A percentile compares a stretch with the other conserved stretches of the same genome.
Conservation (phyloP, 2,888 invertebrate genomes). For the Stictocephala bisonia region DNA sequence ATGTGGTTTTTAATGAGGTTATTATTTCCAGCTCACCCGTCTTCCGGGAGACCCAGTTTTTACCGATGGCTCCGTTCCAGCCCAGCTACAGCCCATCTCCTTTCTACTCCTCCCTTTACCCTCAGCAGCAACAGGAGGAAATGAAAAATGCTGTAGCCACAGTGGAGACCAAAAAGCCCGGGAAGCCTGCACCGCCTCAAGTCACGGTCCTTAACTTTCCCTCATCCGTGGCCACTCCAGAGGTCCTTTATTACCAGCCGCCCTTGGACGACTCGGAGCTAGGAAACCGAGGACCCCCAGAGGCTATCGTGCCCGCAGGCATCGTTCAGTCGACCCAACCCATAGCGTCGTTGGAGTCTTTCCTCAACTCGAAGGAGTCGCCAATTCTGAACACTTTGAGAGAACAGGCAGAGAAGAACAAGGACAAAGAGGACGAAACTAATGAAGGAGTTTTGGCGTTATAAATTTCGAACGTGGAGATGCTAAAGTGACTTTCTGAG, state of each 20-base stretch:
- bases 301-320: constrained; percentile 65
- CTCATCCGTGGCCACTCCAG: constrained; percentile 57
- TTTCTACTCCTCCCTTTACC: constrained; percentile 41
- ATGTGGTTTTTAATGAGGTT: no score
- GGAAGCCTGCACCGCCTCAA: no score
- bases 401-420: constrained; percentile 64
- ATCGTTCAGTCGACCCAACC: constrained; percentile 67
- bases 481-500: background rate
- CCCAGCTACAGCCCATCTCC: constrained; percentile 18
- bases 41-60: constrained; percentile 14
- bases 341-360: constrained; percentile 62
- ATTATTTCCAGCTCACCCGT: constrained; percentile 14
- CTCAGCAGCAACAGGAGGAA: background rate
- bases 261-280: constrained; percentile 55
- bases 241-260: constrained; percentile 57
- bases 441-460: constrained; percentile 40
- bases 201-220: constrained; percentile 61
- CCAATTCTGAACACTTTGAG: constrained; percentile 63
- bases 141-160: constrained; percentile 13
- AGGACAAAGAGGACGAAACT: constrained; percentile 47
- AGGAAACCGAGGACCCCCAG: constrained; percentile 60
- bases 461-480: background rate
- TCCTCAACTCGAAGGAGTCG: constrained; percentile 65
- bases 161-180: constrained; percentile 36
- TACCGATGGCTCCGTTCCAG: constrained; percentile 38